These are phyloP conservation scores for Galagoides demidoff DNA, from an alignment of 2,797 vertebrate species.

Conservation along the genomic window DNA sequence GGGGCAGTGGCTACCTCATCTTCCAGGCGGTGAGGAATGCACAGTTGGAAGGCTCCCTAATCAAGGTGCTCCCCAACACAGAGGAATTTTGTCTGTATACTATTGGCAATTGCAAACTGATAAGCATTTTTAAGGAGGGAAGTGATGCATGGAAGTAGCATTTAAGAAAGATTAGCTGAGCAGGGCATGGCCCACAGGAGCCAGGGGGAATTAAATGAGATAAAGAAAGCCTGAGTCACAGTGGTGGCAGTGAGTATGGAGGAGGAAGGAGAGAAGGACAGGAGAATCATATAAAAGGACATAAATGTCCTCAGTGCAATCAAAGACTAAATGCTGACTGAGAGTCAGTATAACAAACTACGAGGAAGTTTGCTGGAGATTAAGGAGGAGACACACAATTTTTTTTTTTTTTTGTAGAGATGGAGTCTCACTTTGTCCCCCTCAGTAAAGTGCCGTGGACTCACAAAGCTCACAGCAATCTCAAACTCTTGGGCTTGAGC, in stretches of 20 bases:
- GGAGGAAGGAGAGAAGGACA: neutral
- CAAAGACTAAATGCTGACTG: neutral
- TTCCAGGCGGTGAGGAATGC: rapidly evolving
- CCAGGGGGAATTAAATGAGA: neutral
- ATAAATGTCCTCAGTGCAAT: too few relatives aligned
- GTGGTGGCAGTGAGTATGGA: neutral
- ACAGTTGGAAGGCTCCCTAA: too few relatives aligned
- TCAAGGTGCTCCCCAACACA: neutral
- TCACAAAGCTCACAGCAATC: too few relatives aligned
- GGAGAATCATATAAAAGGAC: neutral
- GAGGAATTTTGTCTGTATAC: neutral
- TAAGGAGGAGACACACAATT: neutral
- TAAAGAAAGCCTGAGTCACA: neutral
- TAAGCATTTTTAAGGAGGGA: neutral
- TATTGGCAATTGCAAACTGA: neutral
- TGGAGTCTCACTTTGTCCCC: too few relatives aligned
- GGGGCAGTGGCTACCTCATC: neutral
- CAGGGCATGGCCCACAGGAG: too few relatives aligned
- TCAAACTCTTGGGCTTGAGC: too few relatives aligned
- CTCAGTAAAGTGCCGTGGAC: too few relatives aligned
- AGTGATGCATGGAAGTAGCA: neutral
- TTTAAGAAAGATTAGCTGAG: too few relatives aligned
- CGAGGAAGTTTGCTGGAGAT: neutral
- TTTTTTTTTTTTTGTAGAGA: too few relatives aligned
- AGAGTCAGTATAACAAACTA: neutral